Percentiles rank a stretch among this genome's conserved stretches.
phyloP scores from a whole-genome alignment of 2,797 vertebrate species.

The Falco columbarius region DNA sequence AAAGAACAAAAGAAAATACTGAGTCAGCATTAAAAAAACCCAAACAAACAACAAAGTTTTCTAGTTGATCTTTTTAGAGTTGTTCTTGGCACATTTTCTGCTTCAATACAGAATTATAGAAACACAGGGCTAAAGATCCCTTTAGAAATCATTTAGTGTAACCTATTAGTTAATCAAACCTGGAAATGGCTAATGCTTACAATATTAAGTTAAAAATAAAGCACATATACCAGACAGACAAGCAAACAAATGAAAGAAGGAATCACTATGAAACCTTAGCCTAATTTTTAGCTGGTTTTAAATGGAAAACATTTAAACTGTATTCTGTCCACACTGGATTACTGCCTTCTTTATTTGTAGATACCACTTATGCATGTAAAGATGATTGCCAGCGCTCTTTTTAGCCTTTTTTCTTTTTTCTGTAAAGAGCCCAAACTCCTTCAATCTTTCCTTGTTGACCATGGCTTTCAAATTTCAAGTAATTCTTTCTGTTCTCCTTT shows the following conservation, averaged over 20 bases:
- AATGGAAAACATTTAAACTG: neutral
- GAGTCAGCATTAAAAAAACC: neutral
- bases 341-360: neutral
- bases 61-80: neutral
- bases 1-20: neutral
- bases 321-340: neutral
- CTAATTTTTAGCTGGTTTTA: neutral
- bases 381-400: neutral
- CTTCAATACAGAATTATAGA: neutral
- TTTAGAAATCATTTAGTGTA: neutral
- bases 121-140: neutral
- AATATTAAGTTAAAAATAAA: neutral
- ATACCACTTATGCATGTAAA: neutral
- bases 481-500: neutral
- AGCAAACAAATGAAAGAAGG: neutral
- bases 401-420: neutral
- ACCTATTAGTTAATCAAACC: neutral
- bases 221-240: neutral
- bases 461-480: neutral
- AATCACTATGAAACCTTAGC: neutral
- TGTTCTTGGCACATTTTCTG: neutral
- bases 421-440: neutral
- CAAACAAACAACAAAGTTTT: neutral
- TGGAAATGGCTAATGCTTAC: neutral
- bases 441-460: neutral